phyloP scores from a whole-genome alignment of 1,140 invertebrate genomes.

The Stegodyphus dumicola region DNA sequence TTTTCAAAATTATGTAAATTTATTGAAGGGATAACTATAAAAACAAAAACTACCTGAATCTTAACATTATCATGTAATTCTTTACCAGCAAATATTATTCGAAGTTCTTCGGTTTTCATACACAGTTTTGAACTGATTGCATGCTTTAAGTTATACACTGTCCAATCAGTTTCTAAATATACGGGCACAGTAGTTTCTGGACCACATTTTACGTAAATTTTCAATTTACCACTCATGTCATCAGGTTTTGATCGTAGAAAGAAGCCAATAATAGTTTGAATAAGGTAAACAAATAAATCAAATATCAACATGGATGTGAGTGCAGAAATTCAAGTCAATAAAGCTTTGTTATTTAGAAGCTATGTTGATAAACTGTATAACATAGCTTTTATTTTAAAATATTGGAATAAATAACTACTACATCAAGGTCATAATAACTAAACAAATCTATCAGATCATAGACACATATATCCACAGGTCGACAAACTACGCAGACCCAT shows the following conservation, averaged over 20 bases:
- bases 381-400: too few relatives aligned
- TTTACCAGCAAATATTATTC: slow-evolving; percentile 88
- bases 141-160: slow-evolving; percentile 81
- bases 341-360: too few relatives aligned
- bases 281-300: slow-evolving; percentile 20
- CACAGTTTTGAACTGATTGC: slow-evolving; percentile 78
- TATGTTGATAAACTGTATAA: too few relatives aligned
- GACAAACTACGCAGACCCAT: too few relatives aligned
- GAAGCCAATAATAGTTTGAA: slow-evolving; percentile 20
- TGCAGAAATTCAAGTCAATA: too few relatives aligned
- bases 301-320: slow-evolving; percentile 1
- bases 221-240: slow-evolving; percentile 35
- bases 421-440: too few relatives aligned
- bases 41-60: slow-evolving; percentile 73
- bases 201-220: slow-evolving; percentile 51
- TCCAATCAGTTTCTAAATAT: slow-evolving; percentile 80
- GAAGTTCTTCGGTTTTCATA: slow-evolving; percentile 77
- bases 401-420: too few relatives aligned
- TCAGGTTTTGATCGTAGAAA: not conserved
- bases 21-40: too few relatives aligned
- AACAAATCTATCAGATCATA: too few relatives aligned
- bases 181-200: slow-evolving; percentile 73
- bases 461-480: too few relatives aligned
- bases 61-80: slow-evolving; percentile 80
- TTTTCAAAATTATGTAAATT: too few relatives aligned